Conservation (phyloP, 1,140 invertebrate genomes). For the Cotesia glomerata region DNA sequence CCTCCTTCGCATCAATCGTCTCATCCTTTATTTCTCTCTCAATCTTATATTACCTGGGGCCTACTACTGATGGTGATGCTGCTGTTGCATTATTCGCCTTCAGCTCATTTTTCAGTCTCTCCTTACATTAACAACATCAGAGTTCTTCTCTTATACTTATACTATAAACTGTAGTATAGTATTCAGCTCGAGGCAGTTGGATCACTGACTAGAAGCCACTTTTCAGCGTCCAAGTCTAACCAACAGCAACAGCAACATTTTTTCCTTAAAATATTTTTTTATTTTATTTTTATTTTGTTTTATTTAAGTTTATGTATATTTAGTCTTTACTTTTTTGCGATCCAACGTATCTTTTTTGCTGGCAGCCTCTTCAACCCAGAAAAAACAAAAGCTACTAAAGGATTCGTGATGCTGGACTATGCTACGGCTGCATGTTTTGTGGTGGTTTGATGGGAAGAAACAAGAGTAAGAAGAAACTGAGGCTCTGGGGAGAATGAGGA, state of each 20-base stretch:
- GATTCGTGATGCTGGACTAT: too few species aligned
- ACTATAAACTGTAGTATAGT: background rate
- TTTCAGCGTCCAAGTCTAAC: constrained; percentile 2
- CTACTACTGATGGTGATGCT: too few species aligned
- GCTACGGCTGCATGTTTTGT: too few species aligned
- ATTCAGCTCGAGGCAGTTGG: background rate
- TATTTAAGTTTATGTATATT: background rate
- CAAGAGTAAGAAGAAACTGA: background rate
- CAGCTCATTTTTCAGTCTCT: too few species aligned
- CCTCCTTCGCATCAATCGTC: background rate
- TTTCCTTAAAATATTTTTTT: constrained; percentile 31
- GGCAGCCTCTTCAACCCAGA: constrained; percentile 7
- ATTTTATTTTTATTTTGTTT: constrained; percentile 11
- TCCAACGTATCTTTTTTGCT: constrained; percentile 11
- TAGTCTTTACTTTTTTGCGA: constrained; percentile 26
- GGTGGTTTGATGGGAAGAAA: constrained; percentile 9
- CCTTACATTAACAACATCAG: too few species aligned
- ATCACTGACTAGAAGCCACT: constrained; percentile 18
- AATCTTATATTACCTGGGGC: background rate
- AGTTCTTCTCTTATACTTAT: background rate
- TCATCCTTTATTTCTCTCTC: constrained; percentile 16
- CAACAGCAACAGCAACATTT: constrained; percentile 4
- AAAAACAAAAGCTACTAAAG: constrained; percentile 28
- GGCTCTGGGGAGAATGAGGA: constrained; percentile 36
- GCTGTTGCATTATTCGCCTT: too few species aligned